Base-by-base conservation (phyloP, 2,888 invertebrate species). In the Cordilura impudica region DNA sequence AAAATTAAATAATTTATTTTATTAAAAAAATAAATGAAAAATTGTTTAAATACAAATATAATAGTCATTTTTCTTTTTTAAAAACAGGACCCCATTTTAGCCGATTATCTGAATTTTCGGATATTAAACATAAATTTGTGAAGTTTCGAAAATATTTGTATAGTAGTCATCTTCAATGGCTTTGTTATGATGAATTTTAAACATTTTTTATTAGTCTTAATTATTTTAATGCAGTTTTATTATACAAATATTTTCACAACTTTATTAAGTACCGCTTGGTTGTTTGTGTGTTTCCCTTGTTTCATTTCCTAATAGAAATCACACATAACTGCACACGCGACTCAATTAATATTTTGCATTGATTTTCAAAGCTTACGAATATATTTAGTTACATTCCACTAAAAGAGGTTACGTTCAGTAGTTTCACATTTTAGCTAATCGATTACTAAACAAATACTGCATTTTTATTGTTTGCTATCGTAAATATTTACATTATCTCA, bases 401-500 rank as follows among this genome's bases (percentile, higher is more conserved):
- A n/a, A 3, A 35, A n/a, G 14, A 21, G n/a, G 14, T 61, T 45
- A 29, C 23, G 31, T 54, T 39, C 75, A 65, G 63, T 70, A 69
- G 75, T 63, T 49, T 76, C 56, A 56, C 21, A 49, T 19, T 69
- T 60, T 5, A n/a, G 21, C 21, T 18, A 69, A 56, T 63, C 49
- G 35, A 56, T 76, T 49, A 63, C 63, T 49, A 56, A 56, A 23
- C 31, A 63, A 69, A 70, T 49, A 76, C 19, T 31, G 61, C 21
- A 18, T 7, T 18, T n/a, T 51, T 12, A 49, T 49, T 49, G 49
- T 70, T 65, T 58, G 58, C 58, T n/a, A 14, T 51, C 29, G 39
- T 70, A 26, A 74, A 70, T 78, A 74, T 78, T 78, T 69, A 31
- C 69, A 14, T 12, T 16, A 58, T 26, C 58, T 6, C 65, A 73